Evolutionary conservation across 2,888 invertebrate genomes (phyloP).

Genomic region (Drosophila recens): DNA sequence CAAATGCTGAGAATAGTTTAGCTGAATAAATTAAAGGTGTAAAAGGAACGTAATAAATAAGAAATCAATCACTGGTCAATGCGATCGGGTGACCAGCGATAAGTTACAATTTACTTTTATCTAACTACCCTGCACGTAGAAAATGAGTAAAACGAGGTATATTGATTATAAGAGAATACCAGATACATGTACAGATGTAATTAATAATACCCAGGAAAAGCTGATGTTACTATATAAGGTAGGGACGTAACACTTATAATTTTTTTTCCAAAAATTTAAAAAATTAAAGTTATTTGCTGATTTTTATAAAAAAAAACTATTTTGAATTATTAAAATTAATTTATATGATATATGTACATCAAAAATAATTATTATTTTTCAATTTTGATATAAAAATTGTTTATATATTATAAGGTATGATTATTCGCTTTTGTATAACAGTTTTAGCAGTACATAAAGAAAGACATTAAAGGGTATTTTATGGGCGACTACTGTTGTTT

Average conservation of each 20-base stretch:
- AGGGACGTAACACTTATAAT: no score
- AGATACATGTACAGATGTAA: no score
- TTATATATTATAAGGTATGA: no score
- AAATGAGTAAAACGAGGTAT: background rate
- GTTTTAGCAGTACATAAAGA: background rate
- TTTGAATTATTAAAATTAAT: no score
- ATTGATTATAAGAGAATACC: background rate
- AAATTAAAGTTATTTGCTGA: no score
- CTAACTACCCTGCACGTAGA: conserved; percentile 14
- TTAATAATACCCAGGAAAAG: background rate
- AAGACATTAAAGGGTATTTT: conserved; percentile 27
- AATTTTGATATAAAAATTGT: no score
- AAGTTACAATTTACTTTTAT: background rate
- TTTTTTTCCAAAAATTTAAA: no score
- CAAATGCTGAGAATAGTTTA: conserved; percentile 17
- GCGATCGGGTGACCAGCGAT: conserved; percentile 2
- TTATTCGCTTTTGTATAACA: background rate
- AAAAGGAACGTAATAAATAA: conserved; percentile 18
- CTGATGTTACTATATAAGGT: no score
- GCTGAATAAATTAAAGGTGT: conserved; percentile 8
- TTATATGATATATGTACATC: no score
- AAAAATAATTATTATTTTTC: no score
- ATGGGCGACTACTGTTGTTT: background rate
- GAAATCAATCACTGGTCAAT: conserved; percentile 21
- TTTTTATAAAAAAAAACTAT: no score